Evolutionary conservation across 37 sponge, comb jelly and placozoan species (phyloP).

Genomic region (Haliclona indistincta): DNA sequence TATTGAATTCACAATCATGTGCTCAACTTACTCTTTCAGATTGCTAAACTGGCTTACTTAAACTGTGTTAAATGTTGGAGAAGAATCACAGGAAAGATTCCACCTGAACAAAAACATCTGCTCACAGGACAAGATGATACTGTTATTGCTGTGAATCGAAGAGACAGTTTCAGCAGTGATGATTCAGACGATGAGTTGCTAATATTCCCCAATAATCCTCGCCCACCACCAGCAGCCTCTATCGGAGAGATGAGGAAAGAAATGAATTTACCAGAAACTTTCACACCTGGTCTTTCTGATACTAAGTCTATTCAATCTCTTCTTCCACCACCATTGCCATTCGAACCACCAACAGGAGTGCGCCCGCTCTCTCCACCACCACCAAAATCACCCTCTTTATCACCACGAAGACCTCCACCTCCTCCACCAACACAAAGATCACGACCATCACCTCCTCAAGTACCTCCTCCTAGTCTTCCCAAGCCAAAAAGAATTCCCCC

Average conservation of each 20-base stretch:
- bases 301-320: background rate
- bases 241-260: too few relatives aligned
- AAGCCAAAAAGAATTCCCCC: too few relatives aligned
- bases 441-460: slow-evolving; percentile 1
- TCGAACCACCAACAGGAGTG: slow-evolving; percentile 1
- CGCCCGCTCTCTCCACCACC: background rate
- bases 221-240: too few relatives aligned
- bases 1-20: background rate
- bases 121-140: too few relatives aligned
- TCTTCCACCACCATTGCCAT: background rate
- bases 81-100: too few relatives aligned
- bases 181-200: background rate
- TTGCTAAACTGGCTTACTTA: background rate
- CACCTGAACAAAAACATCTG: too few relatives aligned
- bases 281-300: background rate
- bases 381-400: background rate
- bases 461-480: background rate
- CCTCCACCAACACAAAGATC: background rate
- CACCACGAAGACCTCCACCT: background rate
- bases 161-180: background rate
- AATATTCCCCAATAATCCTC: background rate
- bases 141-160: background rate
- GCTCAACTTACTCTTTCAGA: background rate
- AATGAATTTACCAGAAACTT: background rate
- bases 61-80: too few relatives aligned